Evolutionary conservation across 2,888 invertebrate genomes (phyloP).

Genomic region (Cryptocephalus primarius): DNA sequence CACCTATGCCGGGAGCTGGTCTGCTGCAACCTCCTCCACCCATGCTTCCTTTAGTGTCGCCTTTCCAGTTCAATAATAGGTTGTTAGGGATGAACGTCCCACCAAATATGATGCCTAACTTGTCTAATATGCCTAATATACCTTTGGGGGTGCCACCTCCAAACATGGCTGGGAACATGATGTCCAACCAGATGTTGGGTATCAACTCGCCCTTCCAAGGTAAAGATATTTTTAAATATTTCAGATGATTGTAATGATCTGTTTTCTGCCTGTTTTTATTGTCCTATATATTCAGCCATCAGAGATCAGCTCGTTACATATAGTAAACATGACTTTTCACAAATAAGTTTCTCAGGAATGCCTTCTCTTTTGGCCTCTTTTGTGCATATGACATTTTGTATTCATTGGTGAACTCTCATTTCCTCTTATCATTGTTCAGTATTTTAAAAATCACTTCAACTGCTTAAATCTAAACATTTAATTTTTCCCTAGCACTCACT

Average conservation of each 20-base stretch:
- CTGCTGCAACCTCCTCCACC: constrained; percentile 37
- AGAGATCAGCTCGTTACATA: too few species aligned
- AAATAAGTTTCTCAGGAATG: background rate
- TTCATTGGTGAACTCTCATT: background rate
- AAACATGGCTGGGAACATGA: constrained; percentile 41
- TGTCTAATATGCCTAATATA: constrained; percentile 35
- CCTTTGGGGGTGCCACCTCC: constrained; percentile 42
- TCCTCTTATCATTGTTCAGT: too few species aligned
- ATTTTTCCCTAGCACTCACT: too few species aligned
- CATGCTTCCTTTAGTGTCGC: constrained; percentile 34
- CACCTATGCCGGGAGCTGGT: constrained; percentile 32
- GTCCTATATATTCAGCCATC: too few species aligned
- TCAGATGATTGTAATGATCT: too few species aligned
- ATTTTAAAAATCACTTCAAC: too few species aligned
- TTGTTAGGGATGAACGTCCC: constrained; percentile 35
- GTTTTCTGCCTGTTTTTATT: too few species aligned
- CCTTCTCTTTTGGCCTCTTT: too few species aligned
- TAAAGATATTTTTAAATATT: constrained; percentile 1
- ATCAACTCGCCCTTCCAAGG: constrained; percentile 33
- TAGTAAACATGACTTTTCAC: too few species aligned
- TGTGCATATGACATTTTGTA: constrained; percentile 2
- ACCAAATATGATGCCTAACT: constrained; percentile 42
- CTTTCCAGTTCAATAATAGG: constrained; percentile 35
- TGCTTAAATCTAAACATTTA: too few species aligned
- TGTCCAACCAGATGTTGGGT: constrained; percentile 35